Evolutionary conservation across 2,113 vertebrate genomes (phyloP).

Genomic region (Callaeas wilsoni): DNA sequence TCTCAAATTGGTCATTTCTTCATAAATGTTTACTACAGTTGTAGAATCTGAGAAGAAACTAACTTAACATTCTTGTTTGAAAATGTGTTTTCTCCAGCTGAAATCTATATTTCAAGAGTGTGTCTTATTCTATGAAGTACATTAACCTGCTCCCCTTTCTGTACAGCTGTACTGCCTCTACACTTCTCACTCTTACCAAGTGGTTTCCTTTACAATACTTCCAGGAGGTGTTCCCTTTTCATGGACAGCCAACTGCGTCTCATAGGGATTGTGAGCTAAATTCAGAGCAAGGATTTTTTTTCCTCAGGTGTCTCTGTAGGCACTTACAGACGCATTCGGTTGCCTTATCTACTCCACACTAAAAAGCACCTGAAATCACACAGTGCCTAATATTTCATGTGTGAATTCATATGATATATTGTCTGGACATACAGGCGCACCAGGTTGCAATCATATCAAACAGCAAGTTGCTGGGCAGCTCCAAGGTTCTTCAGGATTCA

Average conservation of each 20-base stretch:
- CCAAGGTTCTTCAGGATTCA: not conserved
- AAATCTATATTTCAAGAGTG: not conserved
- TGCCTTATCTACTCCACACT: not conserved
- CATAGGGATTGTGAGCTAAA: not conserved
- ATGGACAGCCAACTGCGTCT: not conserved
- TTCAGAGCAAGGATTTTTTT: not conserved
- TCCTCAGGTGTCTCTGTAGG: not conserved
- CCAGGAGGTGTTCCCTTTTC: not conserved
- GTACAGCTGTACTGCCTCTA: not conserved
- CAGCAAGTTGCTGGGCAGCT: not conserved
- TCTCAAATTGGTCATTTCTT: conserved; percentile 1
- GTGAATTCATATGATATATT: not conserved
- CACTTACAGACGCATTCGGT: not conserved
- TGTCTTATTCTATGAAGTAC: not conserved
- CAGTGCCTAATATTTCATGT: not conserved
- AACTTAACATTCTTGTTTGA: not conserved
- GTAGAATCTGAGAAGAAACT: not conserved
- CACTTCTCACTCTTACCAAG: not conserved
- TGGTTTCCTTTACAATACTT: not conserved
- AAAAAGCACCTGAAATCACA: not conserved
- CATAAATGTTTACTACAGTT: not conserved
- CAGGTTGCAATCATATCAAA: not conserved
- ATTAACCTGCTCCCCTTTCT: not conserved
- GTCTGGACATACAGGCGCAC: not conserved
- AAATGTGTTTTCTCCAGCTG: not conserved